Conservation (phyloP, 2,888 invertebrate genomes). For the Adineta ricciae region DNA sequence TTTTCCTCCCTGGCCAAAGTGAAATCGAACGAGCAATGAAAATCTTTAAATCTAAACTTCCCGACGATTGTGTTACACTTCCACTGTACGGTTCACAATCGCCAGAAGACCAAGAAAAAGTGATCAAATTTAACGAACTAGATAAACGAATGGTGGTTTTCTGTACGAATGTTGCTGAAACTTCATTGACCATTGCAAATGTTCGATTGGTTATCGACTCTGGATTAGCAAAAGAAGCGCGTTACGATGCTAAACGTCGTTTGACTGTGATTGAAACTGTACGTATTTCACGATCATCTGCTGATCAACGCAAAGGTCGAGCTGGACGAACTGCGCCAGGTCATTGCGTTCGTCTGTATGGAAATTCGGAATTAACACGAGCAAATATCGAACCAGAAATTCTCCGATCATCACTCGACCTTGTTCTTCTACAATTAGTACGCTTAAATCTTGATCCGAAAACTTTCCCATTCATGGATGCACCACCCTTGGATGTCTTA, state of each 20-base stretch:
- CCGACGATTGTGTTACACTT: not conserved
- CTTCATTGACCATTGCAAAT: not conserved
- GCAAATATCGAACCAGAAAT: too few species aligned
- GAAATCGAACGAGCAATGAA: not conserved
- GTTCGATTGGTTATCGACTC: not conserved
- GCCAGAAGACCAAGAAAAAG: not conserved
- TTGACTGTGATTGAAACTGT: not conserved
- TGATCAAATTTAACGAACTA: not conserved
- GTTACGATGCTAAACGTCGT: not conserved
- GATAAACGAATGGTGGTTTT: not conserved
- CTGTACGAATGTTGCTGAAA: slow-evolving; percentile 1
- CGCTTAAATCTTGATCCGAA: too few species aligned
- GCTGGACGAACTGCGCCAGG: not conserved
- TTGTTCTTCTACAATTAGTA: too few species aligned
- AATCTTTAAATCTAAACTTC: not conserved
- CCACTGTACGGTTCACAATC: not conserved
- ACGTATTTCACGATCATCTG: not conserved
- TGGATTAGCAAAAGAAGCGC: not conserved
- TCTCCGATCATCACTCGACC: too few species aligned
- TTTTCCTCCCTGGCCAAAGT: not conserved
- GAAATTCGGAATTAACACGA: too few species aligned
- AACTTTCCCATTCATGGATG: too few species aligned
- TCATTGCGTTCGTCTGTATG: not conserved
- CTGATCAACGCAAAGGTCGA: not conserved
- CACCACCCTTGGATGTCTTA: too few species aligned